Percentiles rank a stretch among this genome's conserved stretches.
Evolutionary conservation across 1,140 invertebrate species (phyloP).

Genomic region (Nephotettix cincticeps): DNA sequence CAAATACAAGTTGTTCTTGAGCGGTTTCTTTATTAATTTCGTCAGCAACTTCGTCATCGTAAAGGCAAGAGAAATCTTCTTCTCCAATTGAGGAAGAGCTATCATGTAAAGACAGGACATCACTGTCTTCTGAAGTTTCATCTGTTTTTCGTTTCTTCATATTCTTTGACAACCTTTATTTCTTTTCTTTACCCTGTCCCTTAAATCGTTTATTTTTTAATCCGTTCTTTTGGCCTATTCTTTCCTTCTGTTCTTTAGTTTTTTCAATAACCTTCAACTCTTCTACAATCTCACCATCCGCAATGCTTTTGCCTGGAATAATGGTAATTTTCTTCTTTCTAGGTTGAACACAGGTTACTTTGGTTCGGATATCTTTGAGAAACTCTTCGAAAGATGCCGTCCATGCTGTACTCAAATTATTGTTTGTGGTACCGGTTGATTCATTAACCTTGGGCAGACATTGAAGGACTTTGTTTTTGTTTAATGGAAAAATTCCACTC

Average conservation of each 20-base stretch:
- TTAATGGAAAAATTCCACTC: slow-evolving; percentile 22
- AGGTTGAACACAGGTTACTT: slow-evolving; percentile 9
- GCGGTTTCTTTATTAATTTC: slow-evolving; percentile 1
- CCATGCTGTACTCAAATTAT: neutral
- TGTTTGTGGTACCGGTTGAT: neutral
- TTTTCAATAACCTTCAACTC: neutral
- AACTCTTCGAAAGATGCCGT: slow-evolving; percentile 19
- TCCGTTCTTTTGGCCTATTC: slow-evolving; percentile 12
- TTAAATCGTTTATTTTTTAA: neutral
- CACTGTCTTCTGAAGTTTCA: slow-evolving; percentile 19
- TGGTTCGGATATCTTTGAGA: slow-evolving; percentile 2
- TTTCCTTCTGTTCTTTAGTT: neutral
- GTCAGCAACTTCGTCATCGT: slow-evolving; percentile 15
- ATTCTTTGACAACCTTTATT: neutral
- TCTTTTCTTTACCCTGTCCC: neutral
- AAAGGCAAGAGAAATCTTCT: slow-evolving; percentile 22
- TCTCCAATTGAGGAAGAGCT: slow-evolving; percentile 19
- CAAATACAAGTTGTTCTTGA: neutral
- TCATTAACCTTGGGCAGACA: slow-evolving; percentile 16
- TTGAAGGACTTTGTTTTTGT: slow-evolving; percentile 22
- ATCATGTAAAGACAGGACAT: slow-evolving; percentile 23
- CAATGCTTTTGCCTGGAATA: slow-evolving; percentile 20
- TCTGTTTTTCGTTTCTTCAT: slow-evolving; percentile 1
- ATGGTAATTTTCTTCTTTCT: slow-evolving; percentile 21
- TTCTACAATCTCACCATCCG: slow-evolving; percentile 4